Base-by-base conservation (phyloP, 2,797 vertebrate genomes). In the Antrozous pallidus region DNA sequence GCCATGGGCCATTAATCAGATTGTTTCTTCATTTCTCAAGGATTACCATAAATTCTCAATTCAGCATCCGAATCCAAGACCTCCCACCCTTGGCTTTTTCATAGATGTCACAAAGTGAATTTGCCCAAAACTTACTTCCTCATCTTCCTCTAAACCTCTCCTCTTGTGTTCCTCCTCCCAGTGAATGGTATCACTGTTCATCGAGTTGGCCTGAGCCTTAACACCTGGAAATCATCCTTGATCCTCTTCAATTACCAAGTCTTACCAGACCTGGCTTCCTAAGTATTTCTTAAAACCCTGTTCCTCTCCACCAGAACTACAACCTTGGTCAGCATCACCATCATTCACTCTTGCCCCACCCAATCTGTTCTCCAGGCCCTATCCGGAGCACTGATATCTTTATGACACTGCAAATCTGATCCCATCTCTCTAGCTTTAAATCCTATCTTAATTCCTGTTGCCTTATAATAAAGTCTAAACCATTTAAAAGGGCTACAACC, bases 341-440 rank as follows among this genome's bases (percentile, higher is more conserved):
- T 31, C 56, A 1, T 65, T 79, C 13, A 28, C 26, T 80, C 38
- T 69, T 33, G 14, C 3, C 26, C 61, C 67, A 61, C 36, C 31
- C 33, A 88, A 38, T 88, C 63, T 70, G 4, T 58, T 75, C 89
- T 90, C 38, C 12, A 36, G 22, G n/a, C 10, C 18, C 36, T 1
- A 42, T 28, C 71, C 45, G 69, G 26, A 69, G 63, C 24, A 82
- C 5, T 33, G 10, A 28, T 18, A 51, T 63, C 54, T 93, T 89
- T 81, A 71, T 69, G 63, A 81, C 75, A 67, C 18, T n/a, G 36
- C 18, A 71, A 90, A 49, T 40, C 17, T 51, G n/a, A 73, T 70
- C 11, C 42, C 36, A 75, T 54, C 14, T 73, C 82, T 83, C 69
- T 36, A 84, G 71, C 22, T 90, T 70, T 88, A 94, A 94, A 80